phyloP scores from a whole-genome alignment of 2,888 invertebrate genomes.

The Xylota segnis region DNA sequence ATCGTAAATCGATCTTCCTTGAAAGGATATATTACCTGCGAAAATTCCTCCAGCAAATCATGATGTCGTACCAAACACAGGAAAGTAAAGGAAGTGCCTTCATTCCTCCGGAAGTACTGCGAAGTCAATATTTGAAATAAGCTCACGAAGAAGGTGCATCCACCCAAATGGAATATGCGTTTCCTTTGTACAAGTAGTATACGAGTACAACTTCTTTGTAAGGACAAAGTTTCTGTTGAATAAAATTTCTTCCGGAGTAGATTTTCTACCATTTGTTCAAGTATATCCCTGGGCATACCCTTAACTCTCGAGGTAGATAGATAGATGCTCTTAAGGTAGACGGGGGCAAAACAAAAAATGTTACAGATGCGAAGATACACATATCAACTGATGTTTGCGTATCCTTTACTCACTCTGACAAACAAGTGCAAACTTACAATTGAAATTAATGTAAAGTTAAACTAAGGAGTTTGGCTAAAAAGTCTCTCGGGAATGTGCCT shows the following conservation, averaged over 20 bases:
- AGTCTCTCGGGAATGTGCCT: slow-evolving; percentile 64
- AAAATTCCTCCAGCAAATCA: slow-evolving; percentile 67
- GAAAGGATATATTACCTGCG: slow-evolving; percentile 76
- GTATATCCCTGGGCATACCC: slow-evolving; percentile 61
- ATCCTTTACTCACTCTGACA: slow-evolving; percentile 70
- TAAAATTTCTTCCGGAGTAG: slow-evolving; percentile 68
- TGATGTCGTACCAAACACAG: slow-evolving; percentile 51
- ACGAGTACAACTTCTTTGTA: slow-evolving; percentile 16
- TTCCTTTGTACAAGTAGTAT: slow-evolving; percentile 54
- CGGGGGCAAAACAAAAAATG: slow-evolving; percentile 69
- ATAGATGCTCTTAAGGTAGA: slow-evolving; percentile 65
- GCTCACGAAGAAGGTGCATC: slow-evolving; percentile 72
- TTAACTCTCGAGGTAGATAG: slow-evolving; percentile 41
- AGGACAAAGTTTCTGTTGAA: slow-evolving; percentile 74
- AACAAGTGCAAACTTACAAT: slow-evolving; percentile 78
- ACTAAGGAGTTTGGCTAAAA: slow-evolving; percentile 77
- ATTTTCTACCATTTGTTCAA: slow-evolving; percentile 74
- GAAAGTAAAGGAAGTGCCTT: slow-evolving; percentile 38
- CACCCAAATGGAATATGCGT: slow-evolving; percentile 67
- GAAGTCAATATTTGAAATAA: slow-evolving; percentile 73
- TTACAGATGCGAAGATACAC: slow-evolving; percentile 71
- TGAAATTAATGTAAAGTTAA: slow-evolving; percentile 78
- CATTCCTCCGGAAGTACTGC: slow-evolving; percentile 64
- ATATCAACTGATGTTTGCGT: slow-evolving; percentile 64
- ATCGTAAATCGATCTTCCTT: slow-evolving; percentile 75